Evolutionary conservation across 2,888 invertebrate species (phyloP), one percentile per base, ranked within the genome.

Genomic region (Metellina segmentata): DNA sequence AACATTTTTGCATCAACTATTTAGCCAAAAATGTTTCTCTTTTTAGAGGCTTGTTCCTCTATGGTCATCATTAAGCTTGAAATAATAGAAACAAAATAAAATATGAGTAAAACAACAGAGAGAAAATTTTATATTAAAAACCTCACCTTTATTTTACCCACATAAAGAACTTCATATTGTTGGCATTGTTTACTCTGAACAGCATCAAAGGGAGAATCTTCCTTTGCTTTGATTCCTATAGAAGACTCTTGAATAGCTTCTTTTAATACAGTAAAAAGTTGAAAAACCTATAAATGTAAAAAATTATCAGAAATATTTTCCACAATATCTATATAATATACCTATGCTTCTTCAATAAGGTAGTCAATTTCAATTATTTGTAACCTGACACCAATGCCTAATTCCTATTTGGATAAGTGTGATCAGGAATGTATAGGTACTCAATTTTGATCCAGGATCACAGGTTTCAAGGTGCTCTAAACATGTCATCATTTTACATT

Each of bases 121-220:
- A 11, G 11, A 77, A 51, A n/a, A n/a, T n/a, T 9, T 11, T 74
- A 74, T 74, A 19, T 74, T 74, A 74, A 20, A 74, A 52, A 7
- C 7, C 19, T 81, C 94, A 98, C 97, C 93, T 97, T 96, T 82
- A 98, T 98, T 95, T 98, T 98, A 0, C 98, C 98, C 83, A 98
- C 97, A 95, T 98, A 99, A 93, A 98, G 96, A 5, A 98, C 98
- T 97, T 98, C 95, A 93, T 94, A 95, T 81, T 94, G 94, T 94
- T 94, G 94, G 61, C 91, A 94, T 70, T 93, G 93, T 48, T 85
- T 92, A 20, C 93, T 83, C 20, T 91, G 87, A 5, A 93, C 88
- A 52, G 89, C 88, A 87, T 90, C 90, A 90, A 85, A 87, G 61
- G 90, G 79, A n/a, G 85, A 89, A 74, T 82, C 91, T 70, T 90